Evolutionary conservation across 2,888 invertebrate species (phyloP).

Genomic region (Macrostomum cliftonense): DNA sequence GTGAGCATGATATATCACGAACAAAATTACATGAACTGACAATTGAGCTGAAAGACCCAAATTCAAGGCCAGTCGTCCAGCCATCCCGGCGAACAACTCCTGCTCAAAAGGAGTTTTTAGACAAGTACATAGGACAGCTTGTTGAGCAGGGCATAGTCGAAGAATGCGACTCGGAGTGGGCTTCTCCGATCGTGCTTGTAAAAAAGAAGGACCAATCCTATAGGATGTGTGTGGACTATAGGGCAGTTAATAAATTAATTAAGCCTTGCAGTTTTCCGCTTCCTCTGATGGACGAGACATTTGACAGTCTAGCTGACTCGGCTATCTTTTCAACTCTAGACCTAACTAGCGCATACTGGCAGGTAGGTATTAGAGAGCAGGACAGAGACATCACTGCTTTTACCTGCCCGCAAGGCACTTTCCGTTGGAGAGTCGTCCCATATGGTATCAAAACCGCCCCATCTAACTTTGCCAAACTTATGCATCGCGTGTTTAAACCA

Average conservation of each 20-base stretch:
- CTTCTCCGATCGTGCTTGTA: background rate
- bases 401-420: background rate
- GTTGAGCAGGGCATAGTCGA: background rate
- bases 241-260: conserved; percentile 1
- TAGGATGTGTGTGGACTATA: conserved; percentile 2
- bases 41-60: too few relatives aligned
- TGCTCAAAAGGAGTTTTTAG: too few relatives aligned
- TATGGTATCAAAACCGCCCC: conserved; percentile 5
- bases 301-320: conserved; percentile 1
- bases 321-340: background rate
- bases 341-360: conserved; percentile 1
- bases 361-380: background rate
- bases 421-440: background rate
- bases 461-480: background rate
- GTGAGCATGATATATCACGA: too few relatives aligned
- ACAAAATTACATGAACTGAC: too few relatives aligned
- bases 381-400: conserved; percentile 5
- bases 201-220: conserved; percentile 6
- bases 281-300: background rate
- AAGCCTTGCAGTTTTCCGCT: conserved; percentile 1
- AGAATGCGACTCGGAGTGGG: conserved; percentile 1
- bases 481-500: background rate
- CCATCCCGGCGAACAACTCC: too few relatives aligned
- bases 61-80: too few relatives aligned
- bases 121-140: background rate